Percentiles rank a stretch among this genome's conserved stretches.
These are phyloP conservation scores for Frieseomelitta varia DNA, from an alignment of 1,140 invertebrate species.

Conservation along the genomic window DNA sequence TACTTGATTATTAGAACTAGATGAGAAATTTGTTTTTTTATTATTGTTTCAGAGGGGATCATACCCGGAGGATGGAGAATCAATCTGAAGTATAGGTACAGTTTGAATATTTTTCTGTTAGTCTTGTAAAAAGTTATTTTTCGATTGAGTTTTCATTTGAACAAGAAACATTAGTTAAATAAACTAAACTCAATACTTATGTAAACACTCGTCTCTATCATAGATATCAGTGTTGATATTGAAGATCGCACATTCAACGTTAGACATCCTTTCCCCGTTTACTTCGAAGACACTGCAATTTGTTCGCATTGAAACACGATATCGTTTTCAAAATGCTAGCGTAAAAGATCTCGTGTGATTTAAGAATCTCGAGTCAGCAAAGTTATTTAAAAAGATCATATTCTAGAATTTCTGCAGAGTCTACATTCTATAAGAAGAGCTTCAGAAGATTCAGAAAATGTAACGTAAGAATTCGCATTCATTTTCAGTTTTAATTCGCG, in stretches of 20 bases:
- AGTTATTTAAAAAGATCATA: not conserved
- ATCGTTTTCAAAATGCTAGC: not conserved
- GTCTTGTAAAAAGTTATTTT: not conserved
- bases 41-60: conserved; percentile 53
- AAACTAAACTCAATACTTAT: not conserved
- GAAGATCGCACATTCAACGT: not conserved
- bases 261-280: not conserved
- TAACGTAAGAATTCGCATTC: not conserved
- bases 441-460: not conserved
- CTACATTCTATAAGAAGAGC: not conserved
- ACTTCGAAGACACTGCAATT: not conserved
- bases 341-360: not conserved
- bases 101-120: not conserved
- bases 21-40: conserved; percentile 14
- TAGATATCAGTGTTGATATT: not conserved
- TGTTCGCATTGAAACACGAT: not conserved
- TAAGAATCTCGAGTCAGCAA: not conserved
- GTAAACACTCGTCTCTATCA: not conserved
- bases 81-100: conserved; percentile 62
- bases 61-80: conserved; percentile 60
- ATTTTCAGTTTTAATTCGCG: no score
- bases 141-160: not conserved
- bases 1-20: not conserved
- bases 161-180: not conserved
- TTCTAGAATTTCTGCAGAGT: not conserved